These are phyloP conservation scores for Eupithecia exiguata DNA, from an alignment of 2,888 invertebrate genomes.

Conservation along the genomic window DNA sequence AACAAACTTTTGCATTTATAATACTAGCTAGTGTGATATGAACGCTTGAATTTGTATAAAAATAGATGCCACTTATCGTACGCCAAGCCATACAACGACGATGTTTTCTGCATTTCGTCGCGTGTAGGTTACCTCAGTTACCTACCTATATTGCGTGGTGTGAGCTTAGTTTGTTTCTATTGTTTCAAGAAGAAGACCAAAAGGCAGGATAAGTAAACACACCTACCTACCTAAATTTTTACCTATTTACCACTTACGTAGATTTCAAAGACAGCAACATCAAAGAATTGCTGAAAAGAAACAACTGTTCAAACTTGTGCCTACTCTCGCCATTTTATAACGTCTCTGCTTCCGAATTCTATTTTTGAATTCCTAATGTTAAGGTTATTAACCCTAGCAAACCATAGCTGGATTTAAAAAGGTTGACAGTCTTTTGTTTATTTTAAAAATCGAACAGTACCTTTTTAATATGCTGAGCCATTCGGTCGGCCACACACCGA, in stretches of 20 bases:
- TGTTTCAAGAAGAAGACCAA: too few relatives aligned
- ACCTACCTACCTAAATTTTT: not conserved
- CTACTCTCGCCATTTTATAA: conserved; percentile 9
- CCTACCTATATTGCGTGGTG: not conserved
- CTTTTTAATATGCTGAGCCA: not conserved
- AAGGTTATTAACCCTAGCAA: not conserved
- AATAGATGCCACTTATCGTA: not conserved
- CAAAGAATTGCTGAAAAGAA: conserved; percentile 52
- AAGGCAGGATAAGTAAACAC: not conserved
- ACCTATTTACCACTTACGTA: not conserved
- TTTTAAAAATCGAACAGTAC: not conserved
- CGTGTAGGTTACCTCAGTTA: too few relatives aligned
- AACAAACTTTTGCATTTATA: too few relatives aligned
- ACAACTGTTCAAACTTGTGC: conserved; percentile 6
- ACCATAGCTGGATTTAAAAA: not conserved
- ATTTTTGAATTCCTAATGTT: not conserved
- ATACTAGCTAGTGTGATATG: not conserved
- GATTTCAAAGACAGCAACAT: conserved; percentile 57
- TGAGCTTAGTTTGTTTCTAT: not conserved
- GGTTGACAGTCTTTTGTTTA: not conserved
- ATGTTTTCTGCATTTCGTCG: not conserved
- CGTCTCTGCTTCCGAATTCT: not conserved
- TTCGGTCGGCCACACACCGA: conserved; percentile 38
- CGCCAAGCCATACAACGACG: not conserved
- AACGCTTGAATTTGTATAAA: not conserved